These are phyloP conservation scores for Lasioglossum albipes DNA, from an alignment of 1,140 invertebrate genomes.

Conservation along the genomic window DNA sequence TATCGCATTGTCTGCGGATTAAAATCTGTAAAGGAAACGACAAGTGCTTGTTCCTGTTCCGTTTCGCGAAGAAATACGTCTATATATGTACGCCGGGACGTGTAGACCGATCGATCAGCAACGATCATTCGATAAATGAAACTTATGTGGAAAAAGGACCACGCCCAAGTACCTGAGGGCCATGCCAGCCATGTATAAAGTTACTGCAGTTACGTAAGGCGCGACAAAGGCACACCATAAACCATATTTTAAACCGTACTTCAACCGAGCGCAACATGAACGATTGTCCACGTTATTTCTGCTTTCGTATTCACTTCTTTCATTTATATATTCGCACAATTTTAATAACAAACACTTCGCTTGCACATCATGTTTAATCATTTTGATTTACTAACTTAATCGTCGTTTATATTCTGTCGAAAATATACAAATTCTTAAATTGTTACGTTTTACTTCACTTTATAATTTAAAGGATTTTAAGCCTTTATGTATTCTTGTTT, in stretches of 20 bases:
- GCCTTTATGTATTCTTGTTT: too few species aligned
- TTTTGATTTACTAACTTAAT: too few species aligned
- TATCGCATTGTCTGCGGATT: constrained; percentile 13
- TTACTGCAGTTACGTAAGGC: constrained; percentile 32
- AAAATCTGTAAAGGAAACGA: constrained; percentile 26
- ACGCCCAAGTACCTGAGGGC: constrained; percentile 40
- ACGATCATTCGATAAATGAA: constrained; percentile 39
- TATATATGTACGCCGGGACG: constrained; percentile 10
- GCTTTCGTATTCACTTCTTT: not conserved
- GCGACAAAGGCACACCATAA: constrained; percentile 38
- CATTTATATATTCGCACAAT: not conserved
- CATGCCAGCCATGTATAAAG: constrained; percentile 6
- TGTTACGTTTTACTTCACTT: too few species aligned
- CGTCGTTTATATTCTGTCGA: too few species aligned
- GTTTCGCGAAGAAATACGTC: constrained; percentile 38
- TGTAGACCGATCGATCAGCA: constrained; percentile 36
- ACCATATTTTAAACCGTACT: constrained; percentile 10
- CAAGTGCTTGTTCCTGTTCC: constrained; percentile 22
- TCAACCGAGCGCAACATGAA: constrained; percentile 8
- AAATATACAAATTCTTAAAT: too few species aligned
- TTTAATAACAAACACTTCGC: not conserved
- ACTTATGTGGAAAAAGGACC: constrained; percentile 32
- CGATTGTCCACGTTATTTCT: not conserved
- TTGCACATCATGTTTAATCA: too few species aligned
- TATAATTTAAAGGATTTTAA: too few species aligned